These are phyloP conservation scores for Danio rerio DNA, from an alignment of 2,113 vertebrate species.

Conservation along the genomic window DNA sequence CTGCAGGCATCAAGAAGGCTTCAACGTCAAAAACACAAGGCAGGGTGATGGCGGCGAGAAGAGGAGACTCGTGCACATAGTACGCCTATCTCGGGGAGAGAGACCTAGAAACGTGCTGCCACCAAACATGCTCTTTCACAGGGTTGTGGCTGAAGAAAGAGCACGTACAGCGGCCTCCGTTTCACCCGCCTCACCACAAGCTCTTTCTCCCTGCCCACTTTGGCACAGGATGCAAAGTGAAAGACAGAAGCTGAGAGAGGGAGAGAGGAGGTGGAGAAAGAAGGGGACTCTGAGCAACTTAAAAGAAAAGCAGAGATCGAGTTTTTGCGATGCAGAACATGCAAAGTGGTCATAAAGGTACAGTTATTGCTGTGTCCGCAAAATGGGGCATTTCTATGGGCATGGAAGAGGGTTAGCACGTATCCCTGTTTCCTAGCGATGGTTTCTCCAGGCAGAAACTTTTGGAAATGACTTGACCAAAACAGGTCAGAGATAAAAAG, in stretches of 20 bases:
- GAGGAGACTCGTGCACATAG: slow-evolving; percentile 42
- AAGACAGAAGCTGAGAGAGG: slow-evolving; percentile 38
- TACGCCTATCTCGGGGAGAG: slow-evolving; percentile 42
- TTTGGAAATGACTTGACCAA: slow-evolving; percentile 5
- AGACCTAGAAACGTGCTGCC: slow-evolving; percentile 40
- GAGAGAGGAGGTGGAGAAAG: slow-evolving; percentile 15
- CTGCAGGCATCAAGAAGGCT: slow-evolving; percentile 24
- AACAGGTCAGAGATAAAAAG: not conserved
- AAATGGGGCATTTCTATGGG: not conserved
- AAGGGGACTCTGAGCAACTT: not conserved
- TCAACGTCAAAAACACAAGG: not conserved
- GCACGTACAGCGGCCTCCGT: slow-evolving; percentile 37
- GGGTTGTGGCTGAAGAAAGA: slow-evolving; percentile 46
- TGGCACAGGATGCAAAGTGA: slow-evolving; percentile 48
- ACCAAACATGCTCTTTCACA: slow-evolving; percentile 45
- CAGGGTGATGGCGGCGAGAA: slow-evolving; percentile 42
- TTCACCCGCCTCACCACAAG: slow-evolving; percentile 46
- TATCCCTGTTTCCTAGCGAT: not conserved
- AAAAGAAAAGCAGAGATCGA: slow-evolving; percentile 7
- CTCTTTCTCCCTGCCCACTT: slow-evolving; percentile 58
- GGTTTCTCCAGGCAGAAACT: not conserved
- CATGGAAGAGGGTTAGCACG: not conserved
- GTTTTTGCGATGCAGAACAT: not conserved
- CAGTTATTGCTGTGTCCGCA: not conserved
- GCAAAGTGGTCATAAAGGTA: not conserved